phyloP scores from a whole-genome alignment of 2,113 vertebrate species.

The Orientallactaga bullata region DNA sequence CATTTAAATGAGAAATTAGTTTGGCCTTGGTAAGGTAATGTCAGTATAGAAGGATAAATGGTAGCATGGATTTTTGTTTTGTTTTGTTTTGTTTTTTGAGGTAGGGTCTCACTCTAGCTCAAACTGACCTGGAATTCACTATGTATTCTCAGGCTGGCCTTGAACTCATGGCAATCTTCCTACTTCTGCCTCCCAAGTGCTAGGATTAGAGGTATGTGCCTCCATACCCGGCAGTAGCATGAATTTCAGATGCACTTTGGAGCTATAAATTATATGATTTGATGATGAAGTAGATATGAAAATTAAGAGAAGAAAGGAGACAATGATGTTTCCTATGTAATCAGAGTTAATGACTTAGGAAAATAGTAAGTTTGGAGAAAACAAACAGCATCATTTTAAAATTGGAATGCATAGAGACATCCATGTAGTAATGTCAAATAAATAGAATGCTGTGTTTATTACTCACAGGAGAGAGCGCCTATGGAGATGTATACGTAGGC shows the following conservation, averaged over 20 bases:
- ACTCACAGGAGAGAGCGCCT: not conserved
- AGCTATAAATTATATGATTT: not conserved
- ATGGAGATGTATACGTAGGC: not conserved
- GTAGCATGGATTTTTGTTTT: not conserved
- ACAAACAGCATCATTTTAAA: not conserved
- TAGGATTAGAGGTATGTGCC: too few species aligned
- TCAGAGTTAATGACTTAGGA: not conserved
- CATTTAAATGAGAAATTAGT: not conserved
- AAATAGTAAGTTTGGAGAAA: not conserved
- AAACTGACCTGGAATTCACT: too few species aligned
- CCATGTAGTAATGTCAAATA: slow-evolving; percentile 3
- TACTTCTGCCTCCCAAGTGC: too few species aligned
- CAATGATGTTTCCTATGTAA: not conserved
- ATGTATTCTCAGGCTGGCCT: too few species aligned
- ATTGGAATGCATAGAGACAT: not conserved
- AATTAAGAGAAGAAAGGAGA: slow-evolving; percentile 10
- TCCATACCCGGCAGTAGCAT: not conserved
- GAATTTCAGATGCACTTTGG: not conserved
- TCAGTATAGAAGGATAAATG: not conserved
- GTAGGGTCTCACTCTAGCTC: too few species aligned
- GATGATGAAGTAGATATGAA: not conserved
- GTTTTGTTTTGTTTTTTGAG: too few species aligned
- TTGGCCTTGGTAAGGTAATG: not conserved
- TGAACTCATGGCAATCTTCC: too few species aligned
- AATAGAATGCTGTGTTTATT: not conserved